These are phyloP conservation scores for Geotrypetes seraphini DNA, from an alignment of 2,797 vertebrate species.

Conservation along the genomic window DNA sequence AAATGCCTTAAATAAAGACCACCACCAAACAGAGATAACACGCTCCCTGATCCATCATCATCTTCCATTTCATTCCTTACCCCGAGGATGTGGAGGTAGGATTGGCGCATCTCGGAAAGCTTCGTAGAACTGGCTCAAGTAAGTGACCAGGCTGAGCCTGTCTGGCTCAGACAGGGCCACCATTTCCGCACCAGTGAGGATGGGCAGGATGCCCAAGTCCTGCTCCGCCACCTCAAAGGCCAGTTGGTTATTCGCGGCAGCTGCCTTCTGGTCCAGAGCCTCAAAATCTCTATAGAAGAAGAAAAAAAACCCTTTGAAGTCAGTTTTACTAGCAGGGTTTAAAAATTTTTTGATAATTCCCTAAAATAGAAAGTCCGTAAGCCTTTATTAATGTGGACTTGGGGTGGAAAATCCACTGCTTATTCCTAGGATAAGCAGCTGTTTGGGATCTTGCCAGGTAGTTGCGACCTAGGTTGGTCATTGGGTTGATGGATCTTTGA, in stretches of 20 bases:
- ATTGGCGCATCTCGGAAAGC: slow-evolving; percentile 43
- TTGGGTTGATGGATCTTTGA: no score
- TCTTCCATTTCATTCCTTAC: background rate
- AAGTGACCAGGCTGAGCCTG: slow-evolving; percentile 78
- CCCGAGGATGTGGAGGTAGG: slow-evolving; percentile 42
- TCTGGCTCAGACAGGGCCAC: slow-evolving; percentile 52
- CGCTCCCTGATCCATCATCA: slow-evolving; percentile 53
- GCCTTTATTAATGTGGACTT: no score
- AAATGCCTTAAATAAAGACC: no score
- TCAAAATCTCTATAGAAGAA: slow-evolving; percentile 56
- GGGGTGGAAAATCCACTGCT: no score
- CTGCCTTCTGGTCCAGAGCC: slow-evolving; percentile 42
- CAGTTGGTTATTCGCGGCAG: slow-evolving; percentile 57
- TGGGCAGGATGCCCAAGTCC: slow-evolving; percentile 75
- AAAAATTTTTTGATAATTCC: no score
- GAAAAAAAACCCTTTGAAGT: background rate
- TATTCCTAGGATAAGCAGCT: no score
- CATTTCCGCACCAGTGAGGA: slow-evolving; percentile 71
- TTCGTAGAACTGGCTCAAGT: slow-evolving; percentile 79
- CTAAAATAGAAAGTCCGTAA: no score
- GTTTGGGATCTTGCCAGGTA: no score
- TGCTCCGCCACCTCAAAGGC: slow-evolving; percentile 66
- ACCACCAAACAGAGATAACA: slow-evolving; percentile 10
- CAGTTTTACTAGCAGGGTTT: no score
- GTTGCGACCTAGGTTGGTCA: no score